These are phyloP conservation scores for Panagrolaimus sp. DNA, from an alignment of 1,140 invertebrate species.

Conservation along the genomic window DNA sequence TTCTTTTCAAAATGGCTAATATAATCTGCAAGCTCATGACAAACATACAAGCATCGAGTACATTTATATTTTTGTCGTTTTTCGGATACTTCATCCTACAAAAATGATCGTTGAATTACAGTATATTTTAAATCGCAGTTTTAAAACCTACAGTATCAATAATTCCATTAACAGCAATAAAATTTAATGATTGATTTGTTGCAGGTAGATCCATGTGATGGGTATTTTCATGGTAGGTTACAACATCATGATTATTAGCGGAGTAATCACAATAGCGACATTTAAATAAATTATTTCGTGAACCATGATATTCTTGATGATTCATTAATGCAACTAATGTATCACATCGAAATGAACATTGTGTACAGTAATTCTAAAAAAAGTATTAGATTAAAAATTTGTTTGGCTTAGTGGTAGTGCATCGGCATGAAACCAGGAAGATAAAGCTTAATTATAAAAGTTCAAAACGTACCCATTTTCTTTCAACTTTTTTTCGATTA, in stretches of 20 bases:
- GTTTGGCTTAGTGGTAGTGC: no score
- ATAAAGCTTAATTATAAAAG: no score
- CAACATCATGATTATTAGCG: not conserved
- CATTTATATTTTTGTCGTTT: not conserved
- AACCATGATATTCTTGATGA: not conserved
- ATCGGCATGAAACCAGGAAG: no score
- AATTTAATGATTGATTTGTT: not conserved
- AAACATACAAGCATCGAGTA: not conserved
- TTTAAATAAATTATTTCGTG: not conserved
- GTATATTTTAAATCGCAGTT: no score
- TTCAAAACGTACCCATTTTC: not conserved
- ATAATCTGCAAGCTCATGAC: not conserved
- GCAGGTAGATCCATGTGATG: not conserved
- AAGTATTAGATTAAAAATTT: no score
- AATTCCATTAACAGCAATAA: not conserved
- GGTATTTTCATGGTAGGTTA: constrained; percentile 7
- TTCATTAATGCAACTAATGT: constrained; percentile 2
- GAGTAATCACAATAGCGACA: constrained; percentile 8
- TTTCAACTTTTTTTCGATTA: not conserved
- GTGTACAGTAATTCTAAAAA: not conserved
- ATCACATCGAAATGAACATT: constrained; percentile 3
- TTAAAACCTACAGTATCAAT: not conserved
- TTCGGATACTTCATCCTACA: not conserved
- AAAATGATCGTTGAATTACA: no score
- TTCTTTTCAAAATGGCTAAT: not conserved